Conservation (phyloP, 2,797 vertebrate species). For the Crocidura indochinensis region DNA sequence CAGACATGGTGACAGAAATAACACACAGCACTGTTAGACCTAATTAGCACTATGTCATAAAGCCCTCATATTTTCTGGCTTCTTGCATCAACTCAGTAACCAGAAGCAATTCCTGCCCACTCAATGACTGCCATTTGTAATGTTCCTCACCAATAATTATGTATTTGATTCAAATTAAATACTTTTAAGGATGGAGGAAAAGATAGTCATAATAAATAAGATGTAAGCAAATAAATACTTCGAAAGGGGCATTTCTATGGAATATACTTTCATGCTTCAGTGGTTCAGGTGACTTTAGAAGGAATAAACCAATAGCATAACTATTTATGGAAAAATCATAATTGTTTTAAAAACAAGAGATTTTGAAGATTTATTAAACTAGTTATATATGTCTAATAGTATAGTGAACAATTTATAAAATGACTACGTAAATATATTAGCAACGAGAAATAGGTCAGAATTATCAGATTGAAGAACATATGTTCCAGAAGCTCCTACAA, state of each 20-base stretch:
- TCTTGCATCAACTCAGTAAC: too few species aligned
- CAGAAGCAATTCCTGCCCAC: too few species aligned
- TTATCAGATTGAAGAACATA: constrained; percentile 25
- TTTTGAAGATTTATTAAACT: constrained; percentile 23
- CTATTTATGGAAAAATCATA: constrained; percentile 10
- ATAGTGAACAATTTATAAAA: not conserved
- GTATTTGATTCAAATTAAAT: constrained; percentile 1
- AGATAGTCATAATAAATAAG: not conserved
- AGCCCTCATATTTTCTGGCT: too few species aligned
- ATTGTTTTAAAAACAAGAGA: not conserved
- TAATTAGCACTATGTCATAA: too few species aligned
- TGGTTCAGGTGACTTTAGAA: not conserved
- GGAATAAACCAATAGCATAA: not conserved
- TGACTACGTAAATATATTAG: not conserved
- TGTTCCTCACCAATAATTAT: too few species aligned
- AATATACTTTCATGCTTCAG: not conserved
- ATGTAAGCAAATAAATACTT: not conserved
- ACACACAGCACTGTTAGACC: too few species aligned
- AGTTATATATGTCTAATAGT: not conserved
- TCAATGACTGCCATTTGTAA: too few species aligned
- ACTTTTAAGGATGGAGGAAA: not conserved
- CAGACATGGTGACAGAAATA: too few species aligned
- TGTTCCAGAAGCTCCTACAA: not conserved
- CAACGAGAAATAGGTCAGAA: not conserved
- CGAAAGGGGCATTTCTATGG: not conserved